A percentile compares a stretch with the other conserved stretches of the same genome.
These are phyloP conservation scores for Chrosomus eos DNA, from an alignment of 2,797 vertebrate genomes.

Conservation along the genomic window DNA sequence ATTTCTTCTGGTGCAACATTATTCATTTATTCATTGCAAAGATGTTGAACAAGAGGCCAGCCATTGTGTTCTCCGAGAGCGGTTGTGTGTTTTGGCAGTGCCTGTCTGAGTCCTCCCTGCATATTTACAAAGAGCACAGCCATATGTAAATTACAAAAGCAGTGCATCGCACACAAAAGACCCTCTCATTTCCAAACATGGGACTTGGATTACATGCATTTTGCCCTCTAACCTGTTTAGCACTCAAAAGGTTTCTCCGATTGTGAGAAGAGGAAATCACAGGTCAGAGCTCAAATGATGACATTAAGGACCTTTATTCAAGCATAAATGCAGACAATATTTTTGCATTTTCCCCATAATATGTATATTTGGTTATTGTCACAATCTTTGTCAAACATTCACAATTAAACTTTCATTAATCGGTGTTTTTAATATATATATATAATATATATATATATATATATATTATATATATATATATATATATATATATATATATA, in stretches of 20 bases:
- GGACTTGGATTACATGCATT: slow-evolving; percentile 54
- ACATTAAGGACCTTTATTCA: slow-evolving; percentile 4
- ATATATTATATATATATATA: too few species aligned
- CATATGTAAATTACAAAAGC: slow-evolving; percentile 47
- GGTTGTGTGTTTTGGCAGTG: slow-evolving; percentile 36
- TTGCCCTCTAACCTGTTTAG: slow-evolving; percentile 47
- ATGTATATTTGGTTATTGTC: background rate
- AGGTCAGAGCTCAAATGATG: background rate
- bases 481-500: too few species aligned
- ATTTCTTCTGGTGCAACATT: slow-evolving; percentile 48
- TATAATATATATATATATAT: background rate
- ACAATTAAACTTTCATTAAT: background rate
- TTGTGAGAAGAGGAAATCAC: slow-evolving; percentile 18
- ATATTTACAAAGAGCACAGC: slow-evolving; percentile 58
- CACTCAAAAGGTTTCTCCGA: slow-evolving; percentile 33
- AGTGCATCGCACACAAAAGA: slow-evolving; percentile 41
- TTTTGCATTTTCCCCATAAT: background rate
- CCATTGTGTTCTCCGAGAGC: slow-evolving; percentile 54
- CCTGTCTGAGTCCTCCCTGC: slow-evolving; percentile 53
- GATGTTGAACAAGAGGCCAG: slow-evolving; percentile 60
- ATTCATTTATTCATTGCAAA: slow-evolving; percentile 65
- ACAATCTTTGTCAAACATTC: background rate
- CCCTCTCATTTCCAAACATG: slow-evolving; percentile 54
- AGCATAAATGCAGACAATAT: background rate
- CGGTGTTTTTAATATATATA: too few species aligned